Evolutionary conservation across 2,797 vertebrate genomes (phyloP).

Genomic region (Alfaro cultratus): DNA sequence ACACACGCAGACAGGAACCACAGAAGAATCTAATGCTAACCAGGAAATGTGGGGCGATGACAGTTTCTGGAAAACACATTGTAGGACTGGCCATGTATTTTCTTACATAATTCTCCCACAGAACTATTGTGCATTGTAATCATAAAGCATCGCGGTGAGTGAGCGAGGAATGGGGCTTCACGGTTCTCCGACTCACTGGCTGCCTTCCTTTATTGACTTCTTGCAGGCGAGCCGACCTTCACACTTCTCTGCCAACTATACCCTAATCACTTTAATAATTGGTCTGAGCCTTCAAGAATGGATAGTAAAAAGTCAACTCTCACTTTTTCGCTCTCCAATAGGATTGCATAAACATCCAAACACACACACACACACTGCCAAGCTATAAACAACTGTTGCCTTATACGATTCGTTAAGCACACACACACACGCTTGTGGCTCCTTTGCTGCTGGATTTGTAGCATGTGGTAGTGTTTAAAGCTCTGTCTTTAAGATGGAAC

Average conservation of each 20-base stretch:
- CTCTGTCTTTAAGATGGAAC: conserved; percentile 56
- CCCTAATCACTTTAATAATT: conserved; percentile 66
- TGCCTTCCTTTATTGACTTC: conserved; percentile 59
- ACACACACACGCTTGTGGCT: conserved; percentile 27
- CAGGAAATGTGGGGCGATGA: conserved; percentile 65
- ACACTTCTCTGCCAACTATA: conserved; percentile 52
- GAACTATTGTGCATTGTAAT: conserved; percentile 63
- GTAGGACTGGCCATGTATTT: conserved; percentile 48
- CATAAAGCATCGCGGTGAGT: conserved; percentile 18
- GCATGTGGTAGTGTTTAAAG: conserved; percentile 79
- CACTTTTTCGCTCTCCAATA: conserved; percentile 31
- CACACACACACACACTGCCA: conserved; percentile 27
- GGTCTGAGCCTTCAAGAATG: conserved; percentile 55
- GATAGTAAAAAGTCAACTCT: conserved; percentile 67
- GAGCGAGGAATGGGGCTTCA: conserved; percentile 41
- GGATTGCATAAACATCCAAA: conserved; percentile 34
- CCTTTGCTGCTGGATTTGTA: conserved; percentile 34
- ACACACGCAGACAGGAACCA: conserved; percentile 40
- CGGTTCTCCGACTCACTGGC: conserved; percentile 41
- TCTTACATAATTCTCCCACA: conserved; percentile 71
- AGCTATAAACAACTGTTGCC: conserved; percentile 28
- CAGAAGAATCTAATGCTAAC: conserved; percentile 62
- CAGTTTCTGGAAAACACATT: conserved; percentile 75
- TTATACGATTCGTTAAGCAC: conserved; percentile 30
- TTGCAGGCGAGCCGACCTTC: conserved; percentile 38